Conservation (phyloP, 35 echinoderm and acorn worm species). For the Ptychodera flava region DNA sequence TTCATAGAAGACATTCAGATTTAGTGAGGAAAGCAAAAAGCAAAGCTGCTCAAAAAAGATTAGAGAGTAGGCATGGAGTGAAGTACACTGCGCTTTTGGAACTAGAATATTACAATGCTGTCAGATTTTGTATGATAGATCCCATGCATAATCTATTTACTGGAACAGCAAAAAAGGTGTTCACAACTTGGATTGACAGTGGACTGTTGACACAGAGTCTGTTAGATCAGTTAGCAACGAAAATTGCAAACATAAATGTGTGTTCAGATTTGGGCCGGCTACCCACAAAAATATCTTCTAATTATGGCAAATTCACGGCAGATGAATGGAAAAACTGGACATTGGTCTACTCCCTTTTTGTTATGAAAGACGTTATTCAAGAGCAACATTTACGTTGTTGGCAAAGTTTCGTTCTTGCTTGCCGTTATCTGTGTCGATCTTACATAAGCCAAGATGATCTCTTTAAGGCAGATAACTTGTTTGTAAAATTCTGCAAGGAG, state of each 20-base stretch:
- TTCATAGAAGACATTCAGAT: background rate
- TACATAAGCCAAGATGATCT: background rate
- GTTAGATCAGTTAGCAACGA: background rate
- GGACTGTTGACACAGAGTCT: no score
- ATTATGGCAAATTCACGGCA: no score
- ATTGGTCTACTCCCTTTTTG: slow-evolving; percentile 12
- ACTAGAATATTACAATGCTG: slow-evolving; percentile 13
- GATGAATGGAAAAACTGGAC: slow-evolving; percentile 50
- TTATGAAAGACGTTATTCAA: slow-evolving; percentile 10
- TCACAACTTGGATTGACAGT: slow-evolving; percentile 9
- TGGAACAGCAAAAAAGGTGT: slow-evolving; percentile 22
- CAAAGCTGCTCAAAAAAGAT: background rate
- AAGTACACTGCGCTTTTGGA: background rate
- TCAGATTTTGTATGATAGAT: slow-evolving; percentile 31
- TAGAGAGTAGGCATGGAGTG: background rate
- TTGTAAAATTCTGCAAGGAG: slow-evolving; percentile 3
- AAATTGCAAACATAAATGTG: background rate
- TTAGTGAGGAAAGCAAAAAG: background rate
- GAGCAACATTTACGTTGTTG: slow-evolving; percentile 16
- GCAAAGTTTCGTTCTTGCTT: slow-evolving; percentile 33
- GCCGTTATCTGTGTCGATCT: background rate
- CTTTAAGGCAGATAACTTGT: background rate
- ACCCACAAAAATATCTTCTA: slow-evolving; percentile 25
- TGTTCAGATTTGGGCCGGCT: slow-evolving; percentile 6
- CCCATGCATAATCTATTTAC: slow-evolving; percentile 37